phyloP scores from a whole-genome alignment of 2,797 vertebrate species.

The Cossypha heuglini region DNA sequence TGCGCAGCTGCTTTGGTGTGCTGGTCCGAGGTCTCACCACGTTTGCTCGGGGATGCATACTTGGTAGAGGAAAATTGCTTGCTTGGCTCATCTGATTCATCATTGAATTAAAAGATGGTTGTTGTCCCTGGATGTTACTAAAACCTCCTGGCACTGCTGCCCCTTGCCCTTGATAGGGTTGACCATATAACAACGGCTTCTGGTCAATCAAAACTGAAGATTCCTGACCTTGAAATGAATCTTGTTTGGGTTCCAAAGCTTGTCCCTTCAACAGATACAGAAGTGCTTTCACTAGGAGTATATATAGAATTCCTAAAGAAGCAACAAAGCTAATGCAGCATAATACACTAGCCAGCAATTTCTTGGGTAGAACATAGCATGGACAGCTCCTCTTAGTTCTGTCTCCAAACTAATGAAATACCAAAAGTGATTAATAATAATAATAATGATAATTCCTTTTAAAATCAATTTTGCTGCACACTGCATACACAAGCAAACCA shows the following conservation, averaged over 20 bases:
- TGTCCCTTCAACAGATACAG: slow-evolving; percentile 81
- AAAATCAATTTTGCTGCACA: background rate
- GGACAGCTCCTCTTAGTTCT: background rate
- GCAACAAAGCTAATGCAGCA: background rate
- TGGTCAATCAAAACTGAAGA: slow-evolving; percentile 86
- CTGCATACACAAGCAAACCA: background rate
- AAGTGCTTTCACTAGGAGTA: slow-evolving; percentile 1
- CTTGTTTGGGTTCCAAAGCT: slow-evolving; percentile 84
- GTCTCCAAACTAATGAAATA: background rate
- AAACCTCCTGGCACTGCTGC: slow-evolving; percentile 85
- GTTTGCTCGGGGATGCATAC: slow-evolving; percentile 83
- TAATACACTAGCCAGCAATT: background rate
- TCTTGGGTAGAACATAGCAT: background rate
- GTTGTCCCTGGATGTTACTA: slow-evolving; percentile 82
- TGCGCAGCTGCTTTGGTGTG: slow-evolving; percentile 89
- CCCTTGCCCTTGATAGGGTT: slow-evolving; percentile 86
- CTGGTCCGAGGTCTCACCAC: slow-evolving; percentile 87
- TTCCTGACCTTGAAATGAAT: slow-evolving; percentile 86
- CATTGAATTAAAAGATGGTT: slow-evolving; percentile 77
- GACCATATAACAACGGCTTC: slow-evolving; percentile 86
- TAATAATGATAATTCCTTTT: background rate
- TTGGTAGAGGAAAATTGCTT: slow-evolving; percentile 81
- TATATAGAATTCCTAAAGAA: background rate
- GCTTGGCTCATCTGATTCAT: slow-evolving; percentile 85
- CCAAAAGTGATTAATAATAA: background rate